Evolutionary conservation across 2,113 vertebrate species (phyloP).

Genomic region (Ammodytes marinus): DNA sequence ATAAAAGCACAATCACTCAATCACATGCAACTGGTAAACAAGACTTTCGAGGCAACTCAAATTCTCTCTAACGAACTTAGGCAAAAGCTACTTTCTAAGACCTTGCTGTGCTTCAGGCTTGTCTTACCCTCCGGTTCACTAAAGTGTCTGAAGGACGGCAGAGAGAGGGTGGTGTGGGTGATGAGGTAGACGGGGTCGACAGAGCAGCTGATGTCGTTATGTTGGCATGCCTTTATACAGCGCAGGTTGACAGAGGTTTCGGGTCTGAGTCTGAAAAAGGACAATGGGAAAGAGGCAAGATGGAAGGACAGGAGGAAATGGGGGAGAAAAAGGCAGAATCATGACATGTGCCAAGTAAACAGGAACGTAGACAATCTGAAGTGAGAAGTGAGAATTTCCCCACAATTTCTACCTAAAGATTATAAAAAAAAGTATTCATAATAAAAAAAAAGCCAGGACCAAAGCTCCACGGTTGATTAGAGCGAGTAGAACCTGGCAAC

Average conservation of each 20-base stretch:
- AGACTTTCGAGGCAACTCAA: not conserved
- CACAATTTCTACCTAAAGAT: not conserved
- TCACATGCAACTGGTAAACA: not conserved
- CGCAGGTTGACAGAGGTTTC: constrained; percentile 15
- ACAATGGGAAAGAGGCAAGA: not conserved
- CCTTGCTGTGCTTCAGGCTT: not conserved
- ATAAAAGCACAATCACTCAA: not conserved
- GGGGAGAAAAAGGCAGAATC: not conserved
- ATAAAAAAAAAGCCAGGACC: constrained; percentile 26
- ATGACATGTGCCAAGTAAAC: not conserved
- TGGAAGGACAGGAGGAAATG: not conserved
- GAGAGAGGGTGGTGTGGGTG: constrained; percentile 59
- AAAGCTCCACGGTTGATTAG: constrained; percentile 22
- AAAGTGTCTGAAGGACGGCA: constrained; percentile 56
- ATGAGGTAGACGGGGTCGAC: constrained; percentile 45
- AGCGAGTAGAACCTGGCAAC: constrained; percentile 57
- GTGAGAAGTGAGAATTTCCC: not conserved
- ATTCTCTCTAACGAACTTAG: not conserved
- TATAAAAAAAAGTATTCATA: not conserved
- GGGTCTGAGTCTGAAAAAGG: constrained; percentile 15
- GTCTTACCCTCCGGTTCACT: constrained; percentile 52
- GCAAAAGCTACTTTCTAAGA: not conserved
- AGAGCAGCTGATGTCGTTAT: constrained; percentile 36
- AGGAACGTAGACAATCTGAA: not conserved
- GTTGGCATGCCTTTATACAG: constrained; percentile 61